Percentiles rank a stretch among this genome's conserved stretches.
Evolutionary conservation across 2,888 invertebrate genomes (phyloP).

Genomic region (Meliscaeva auricollis): DNA sequence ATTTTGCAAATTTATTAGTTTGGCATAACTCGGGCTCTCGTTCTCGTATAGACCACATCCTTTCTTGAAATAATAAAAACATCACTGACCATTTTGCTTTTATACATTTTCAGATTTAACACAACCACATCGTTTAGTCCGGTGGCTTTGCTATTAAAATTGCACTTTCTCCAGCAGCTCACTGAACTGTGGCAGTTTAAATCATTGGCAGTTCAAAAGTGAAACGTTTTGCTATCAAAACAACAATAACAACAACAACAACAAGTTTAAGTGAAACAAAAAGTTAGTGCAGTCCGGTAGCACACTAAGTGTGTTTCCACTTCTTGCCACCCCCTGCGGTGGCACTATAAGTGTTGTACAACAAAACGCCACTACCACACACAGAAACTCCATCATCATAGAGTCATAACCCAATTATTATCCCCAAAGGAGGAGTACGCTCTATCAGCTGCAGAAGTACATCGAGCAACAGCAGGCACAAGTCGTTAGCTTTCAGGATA

Average conservation of each 20-base stretch:
- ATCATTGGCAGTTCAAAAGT: slow-evolving; percentile 64
- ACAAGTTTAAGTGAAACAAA: slow-evolving; percentile 56
- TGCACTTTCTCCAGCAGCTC: not conserved
- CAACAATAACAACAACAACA: slow-evolving; percentile 1
- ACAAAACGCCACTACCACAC: slow-evolving; percentile 53
- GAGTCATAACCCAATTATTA: slow-evolving; percentile 74
- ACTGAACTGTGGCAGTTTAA: slow-evolving; percentile 43
- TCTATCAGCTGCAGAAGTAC: slow-evolving; percentile 54
- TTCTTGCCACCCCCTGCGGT: slow-evolving; percentile 35
- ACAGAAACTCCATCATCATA: slow-evolving; percentile 64
- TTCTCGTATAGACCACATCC: slow-evolving; percentile 5
- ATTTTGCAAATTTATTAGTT: slow-evolving; percentile 46
- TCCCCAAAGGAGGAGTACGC: slow-evolving; percentile 58
- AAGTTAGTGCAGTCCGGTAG: slow-evolving; percentile 6
- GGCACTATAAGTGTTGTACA: slow-evolving; percentile 70
- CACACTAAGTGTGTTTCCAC: slow-evolving; percentile 18
- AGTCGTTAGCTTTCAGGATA: slow-evolving; percentile 77
- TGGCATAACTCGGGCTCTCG: not conserved
- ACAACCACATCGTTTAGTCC: slow-evolving; percentile 35
- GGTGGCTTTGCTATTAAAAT: slow-evolving; percentile 45
- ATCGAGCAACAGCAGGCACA: slow-evolving; percentile 72
- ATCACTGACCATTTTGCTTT: slow-evolving; percentile 25
- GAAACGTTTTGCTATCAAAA: slow-evolving; percentile 41
- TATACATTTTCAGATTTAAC: slow-evolving; percentile 45
- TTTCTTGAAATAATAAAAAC: slow-evolving; percentile 7